Percentiles rank a stretch among this genome's conserved stretches.
Evolutionary conservation across 2,888 invertebrate species (phyloP).

Genomic region (Oscheius sp.): DNA sequence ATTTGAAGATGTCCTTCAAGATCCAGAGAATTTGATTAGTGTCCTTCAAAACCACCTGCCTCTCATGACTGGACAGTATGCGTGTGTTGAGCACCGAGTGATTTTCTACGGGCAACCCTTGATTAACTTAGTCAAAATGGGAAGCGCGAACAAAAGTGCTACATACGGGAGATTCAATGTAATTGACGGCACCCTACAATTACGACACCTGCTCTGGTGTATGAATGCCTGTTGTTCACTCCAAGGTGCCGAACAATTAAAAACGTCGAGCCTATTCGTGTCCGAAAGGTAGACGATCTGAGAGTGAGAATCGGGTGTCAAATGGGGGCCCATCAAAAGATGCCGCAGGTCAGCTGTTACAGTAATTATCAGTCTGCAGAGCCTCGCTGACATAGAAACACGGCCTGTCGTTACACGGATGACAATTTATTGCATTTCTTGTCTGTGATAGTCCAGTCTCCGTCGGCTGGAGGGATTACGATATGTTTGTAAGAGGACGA

Average conservation of each 20-base stretch:
- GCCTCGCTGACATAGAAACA: conserved; percentile 15
- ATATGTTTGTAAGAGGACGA: conserved; percentile 26
- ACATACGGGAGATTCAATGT: conserved; percentile 30
- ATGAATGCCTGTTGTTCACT: conserved; percentile 26
- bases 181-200: conserved; percentile 35
- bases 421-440: conserved; percentile 4
- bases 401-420: conserved; percentile 5
- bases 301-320: conserved; percentile 22
- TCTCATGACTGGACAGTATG: conserved; percentile 14
- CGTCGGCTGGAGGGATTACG: conserved; percentile 30
- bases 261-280: conserved; percentile 1
- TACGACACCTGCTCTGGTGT: conserved; percentile 34
- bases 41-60: conserved; percentile 28
- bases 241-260: conserved; percentile 30
- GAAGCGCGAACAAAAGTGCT: conserved; percentile 19
- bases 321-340: conserved; percentile 22
- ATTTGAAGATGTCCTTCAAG: too few relatives aligned
- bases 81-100: conserved; percentile 15
- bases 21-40: not conserved
- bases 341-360: conserved; percentile 38
- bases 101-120: conserved; percentile 11
- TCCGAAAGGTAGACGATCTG: conserved; percentile 7
- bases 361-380: conserved; percentile 29
- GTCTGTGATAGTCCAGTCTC: not conserved
- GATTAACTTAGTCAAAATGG: conserved; percentile 24